These are phyloP conservation scores for Onychomys leucogaster DNA, from an alignment of 2,797 vertebrate genomes.

Conservation along the genomic window DNA sequence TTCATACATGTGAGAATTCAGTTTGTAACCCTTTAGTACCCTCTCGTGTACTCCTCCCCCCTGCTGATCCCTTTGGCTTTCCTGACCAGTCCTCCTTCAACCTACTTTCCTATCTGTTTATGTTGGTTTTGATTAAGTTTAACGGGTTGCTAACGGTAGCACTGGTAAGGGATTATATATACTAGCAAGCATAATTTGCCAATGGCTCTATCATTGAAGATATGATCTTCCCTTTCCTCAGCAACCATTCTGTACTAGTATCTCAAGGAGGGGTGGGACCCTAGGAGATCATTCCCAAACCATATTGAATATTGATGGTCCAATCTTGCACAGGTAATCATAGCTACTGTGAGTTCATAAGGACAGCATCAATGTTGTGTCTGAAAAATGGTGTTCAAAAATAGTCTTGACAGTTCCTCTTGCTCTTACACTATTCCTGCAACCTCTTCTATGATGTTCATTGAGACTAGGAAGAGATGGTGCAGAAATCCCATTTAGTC, in stretches of 20 bases:
- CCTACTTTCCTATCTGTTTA: no score
- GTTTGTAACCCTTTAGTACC: not conserved
- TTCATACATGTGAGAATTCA: not conserved
- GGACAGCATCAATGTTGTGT: not conserved
- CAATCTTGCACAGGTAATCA: not conserved
- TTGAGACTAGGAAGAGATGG: not conserved
- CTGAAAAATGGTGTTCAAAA: not conserved
- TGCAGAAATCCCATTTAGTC: not conserved
- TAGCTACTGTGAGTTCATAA: not conserved
- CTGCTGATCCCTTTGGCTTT: no score
- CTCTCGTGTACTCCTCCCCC: not conserved
- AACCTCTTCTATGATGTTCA: not conserved
- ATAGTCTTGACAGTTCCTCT: not conserved
- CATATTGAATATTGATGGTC: not conserved
- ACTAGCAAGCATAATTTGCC: no score
- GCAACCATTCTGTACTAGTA: not conserved
- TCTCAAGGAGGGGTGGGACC: not conserved
- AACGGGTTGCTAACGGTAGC: not conserved
- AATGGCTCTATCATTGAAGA: not conserved
- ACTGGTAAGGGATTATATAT: not conserved
- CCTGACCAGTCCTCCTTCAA: no score
- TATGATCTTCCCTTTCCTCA: not conserved
- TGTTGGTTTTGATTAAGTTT: not conserved
- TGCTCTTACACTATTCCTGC: not conserved
- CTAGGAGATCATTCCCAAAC: not conserved